Percentiles rank a stretch among this genome's conserved stretches.
Conservation (phyloP, 2,888 invertebrate species). For the Tetheella fluctuosa region DNA sequence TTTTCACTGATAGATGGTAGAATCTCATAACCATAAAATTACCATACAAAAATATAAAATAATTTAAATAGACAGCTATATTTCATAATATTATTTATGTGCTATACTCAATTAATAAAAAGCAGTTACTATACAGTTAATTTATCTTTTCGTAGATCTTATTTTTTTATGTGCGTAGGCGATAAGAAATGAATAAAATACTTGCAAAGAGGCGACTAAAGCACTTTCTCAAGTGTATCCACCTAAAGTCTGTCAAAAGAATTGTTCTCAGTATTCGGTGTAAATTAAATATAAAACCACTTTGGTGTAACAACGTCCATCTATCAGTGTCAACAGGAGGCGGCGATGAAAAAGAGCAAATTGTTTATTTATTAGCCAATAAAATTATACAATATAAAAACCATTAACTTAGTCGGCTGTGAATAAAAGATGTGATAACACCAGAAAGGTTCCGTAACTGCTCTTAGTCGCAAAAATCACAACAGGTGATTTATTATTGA, state of each 20-base stretch:
- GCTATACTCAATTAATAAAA: no score
- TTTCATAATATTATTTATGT: no score
- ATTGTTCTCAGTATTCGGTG: not conserved
- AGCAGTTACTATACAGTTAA: no score
- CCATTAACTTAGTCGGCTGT: not conserved
- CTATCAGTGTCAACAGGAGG: slow-evolving; percentile 2
- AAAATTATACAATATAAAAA: not conserved
- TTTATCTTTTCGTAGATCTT: no score
- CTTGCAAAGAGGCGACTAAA: not conserved
- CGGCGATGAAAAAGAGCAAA: not conserved
- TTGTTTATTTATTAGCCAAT: slow-evolving; percentile 6
- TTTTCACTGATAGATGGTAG: no score
- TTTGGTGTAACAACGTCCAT: not conserved
- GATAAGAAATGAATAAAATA: not conserved
- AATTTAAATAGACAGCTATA: no score
- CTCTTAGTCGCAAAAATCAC: not conserved
- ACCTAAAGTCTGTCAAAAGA: not conserved
- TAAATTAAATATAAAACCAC: slow-evolving; percentile 4
- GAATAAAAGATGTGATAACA: not conserved
- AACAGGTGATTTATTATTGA: not conserved
- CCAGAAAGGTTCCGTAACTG: not conserved
- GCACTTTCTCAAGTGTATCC: not conserved
- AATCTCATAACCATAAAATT: no score
- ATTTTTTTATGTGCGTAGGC: no score
- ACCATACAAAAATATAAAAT: no score